phyloP scores from a whole-genome alignment of 2,888 invertebrate species.

The Leptura quadrifasciata region DNA sequence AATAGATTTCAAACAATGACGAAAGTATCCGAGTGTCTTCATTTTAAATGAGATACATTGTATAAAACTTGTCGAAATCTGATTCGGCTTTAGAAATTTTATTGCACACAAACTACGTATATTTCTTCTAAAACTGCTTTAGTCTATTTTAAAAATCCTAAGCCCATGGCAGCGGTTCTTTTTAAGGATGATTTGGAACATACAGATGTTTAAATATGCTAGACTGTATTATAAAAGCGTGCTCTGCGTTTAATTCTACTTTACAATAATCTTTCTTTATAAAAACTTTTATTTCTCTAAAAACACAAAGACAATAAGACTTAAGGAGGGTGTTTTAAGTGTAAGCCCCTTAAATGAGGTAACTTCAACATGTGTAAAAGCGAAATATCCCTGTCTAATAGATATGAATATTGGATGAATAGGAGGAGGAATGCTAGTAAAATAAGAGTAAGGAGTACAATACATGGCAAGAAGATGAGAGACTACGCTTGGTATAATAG shows the following conservation, averaged over 20 bases:
- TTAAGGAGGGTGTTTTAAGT: conserved; percentile 2
- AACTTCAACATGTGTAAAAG: conserved; percentile 28
- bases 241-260: background rate
- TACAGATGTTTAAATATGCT: no score
- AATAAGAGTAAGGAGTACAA: conserved; percentile 13
- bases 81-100: no score
- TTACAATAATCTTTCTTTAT: background rate
- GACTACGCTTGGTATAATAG: conserved; percentile 3
- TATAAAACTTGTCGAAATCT: no score
- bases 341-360: conserved; percentile 2
- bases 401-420: conserved; percentile 33
- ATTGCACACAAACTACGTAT: no score
- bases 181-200: no score
- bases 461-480: conserved; percentile 5
- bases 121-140: no score
- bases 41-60: no score
- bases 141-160: no score
- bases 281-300: background rate
- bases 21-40: no score
- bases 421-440: conserved; percentile 6
- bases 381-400: conserved; percentile 29
- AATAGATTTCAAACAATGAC: no score
- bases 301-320: background rate
- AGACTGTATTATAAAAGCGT: no score
- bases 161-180: no score